Conservation (phyloP, 2,888 invertebrate genomes). For the Drosophila pseudotakahashii region DNA sequence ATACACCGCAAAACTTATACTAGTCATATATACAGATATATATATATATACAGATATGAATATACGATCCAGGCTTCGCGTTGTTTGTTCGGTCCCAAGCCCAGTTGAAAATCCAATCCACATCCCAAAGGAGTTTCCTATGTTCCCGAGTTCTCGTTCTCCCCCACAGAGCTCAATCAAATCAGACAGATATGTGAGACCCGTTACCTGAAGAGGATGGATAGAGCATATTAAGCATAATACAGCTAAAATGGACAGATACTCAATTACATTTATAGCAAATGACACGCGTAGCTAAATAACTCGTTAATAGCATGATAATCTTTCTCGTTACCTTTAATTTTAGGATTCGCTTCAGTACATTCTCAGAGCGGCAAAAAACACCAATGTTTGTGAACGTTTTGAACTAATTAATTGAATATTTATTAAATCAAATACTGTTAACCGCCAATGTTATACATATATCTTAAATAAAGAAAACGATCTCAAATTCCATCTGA, state of each 20-base stretch:
- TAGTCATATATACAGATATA: constrained; percentile 1
- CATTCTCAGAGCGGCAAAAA: constrained; percentile 28
- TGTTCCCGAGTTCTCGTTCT: constrained; percentile 32
- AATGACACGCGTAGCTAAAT: constrained; percentile 24
- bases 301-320: constrained; percentile 33
- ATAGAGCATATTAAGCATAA: constrained; percentile 10
- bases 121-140: constrained; percentile 18
- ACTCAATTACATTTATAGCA: constrained; percentile 22
- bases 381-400: constrained; percentile 52
- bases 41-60: constrained; percentile 10
- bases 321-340: constrained; percentile 54
- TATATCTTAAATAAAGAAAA: constrained; percentile 35
- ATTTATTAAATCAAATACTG: constrained; percentile 60
- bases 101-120: constrained; percentile 2
- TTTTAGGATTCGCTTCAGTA: constrained; percentile 53
- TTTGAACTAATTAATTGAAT: constrained; percentile 44
- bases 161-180: constrained; percentile 45
- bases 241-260: not conserved
- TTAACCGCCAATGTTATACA: constrained; percentile 69
- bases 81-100: constrained; percentile 29
- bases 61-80: constrained; percentile 34
- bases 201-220: constrained; percentile 74
- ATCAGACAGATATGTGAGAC: constrained; percentile 72
- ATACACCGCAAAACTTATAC: constrained; percentile 35
- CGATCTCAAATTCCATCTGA: constrained; percentile 27